A percentile compares a stretch with the other conserved stretches of the same genome.
Evolutionary conservation across 2,888 invertebrate species (phyloP).

Genomic region (Acanthococcus lagerstroemiae): DNA sequence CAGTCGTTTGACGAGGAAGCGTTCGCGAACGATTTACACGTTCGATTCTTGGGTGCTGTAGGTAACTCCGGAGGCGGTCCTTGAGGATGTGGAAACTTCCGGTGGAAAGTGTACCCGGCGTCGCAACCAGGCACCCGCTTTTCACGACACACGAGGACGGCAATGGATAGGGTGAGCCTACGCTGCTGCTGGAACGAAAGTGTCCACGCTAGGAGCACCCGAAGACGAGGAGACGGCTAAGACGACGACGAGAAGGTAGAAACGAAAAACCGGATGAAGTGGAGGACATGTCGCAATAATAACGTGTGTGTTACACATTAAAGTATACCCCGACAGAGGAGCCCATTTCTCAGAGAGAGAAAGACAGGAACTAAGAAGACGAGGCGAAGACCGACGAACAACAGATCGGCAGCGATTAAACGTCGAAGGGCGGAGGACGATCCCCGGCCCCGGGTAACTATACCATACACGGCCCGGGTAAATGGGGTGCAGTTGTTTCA

Average conservation of each 20-base stretch:
- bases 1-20: neutral
- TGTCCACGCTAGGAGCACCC: neutral
- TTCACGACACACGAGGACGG: no score
- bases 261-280: conserved; percentile 29
- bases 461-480: neutral
- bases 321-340: conserved; percentile 5
- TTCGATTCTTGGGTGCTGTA: no score
- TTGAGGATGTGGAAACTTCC: no score
- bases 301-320: conserved; percentile 29
- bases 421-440: neutral
- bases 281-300: conserved; percentile 29
- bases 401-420: conserved; percentile 23
- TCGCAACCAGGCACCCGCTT: no score
- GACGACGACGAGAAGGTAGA: no score
- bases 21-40: conserved; percentile 19
- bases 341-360: conserved; percentile 21
- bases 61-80: no score
- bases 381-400: conserved; percentile 12
- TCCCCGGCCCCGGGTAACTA: neutral
- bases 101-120: no score
- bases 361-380: conserved; percentile 28
- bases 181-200: neutral
- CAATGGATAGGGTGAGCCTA: no score
- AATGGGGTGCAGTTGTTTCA: conserved; percentile 30
- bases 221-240: no score